Base-by-base conservation (phyloP, 2,888 invertebrate species). In the Actias luna region DNA sequence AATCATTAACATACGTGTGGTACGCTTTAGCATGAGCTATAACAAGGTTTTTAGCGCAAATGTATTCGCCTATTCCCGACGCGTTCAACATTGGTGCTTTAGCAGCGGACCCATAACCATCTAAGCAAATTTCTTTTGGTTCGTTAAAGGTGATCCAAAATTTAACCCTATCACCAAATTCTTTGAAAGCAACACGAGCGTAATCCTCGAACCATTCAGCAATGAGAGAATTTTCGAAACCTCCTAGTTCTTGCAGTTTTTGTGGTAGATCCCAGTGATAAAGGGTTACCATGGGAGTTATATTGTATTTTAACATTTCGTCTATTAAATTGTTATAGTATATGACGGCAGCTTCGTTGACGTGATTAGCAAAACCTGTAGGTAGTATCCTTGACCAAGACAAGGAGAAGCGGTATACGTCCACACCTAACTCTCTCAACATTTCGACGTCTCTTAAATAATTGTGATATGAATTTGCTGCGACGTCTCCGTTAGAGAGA, bases 271-370 rank as follows among this genome's bases (percentile, higher is more conserved):
- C 94, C 88, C 92, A 93, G 63, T 94, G 93, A 69, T 88, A 93
- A 46, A 94, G 75, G 0, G 93, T 93, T 0, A 94, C 86, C 80
- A 94, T 84, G 0, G 96, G 95, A 63, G 87, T 80, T 62, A 96
- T 95, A 50, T 92, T 93, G 69, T 93, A 93, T 35, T 86, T 91
- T 0, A 94, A 66, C 62, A 96, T 86, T 75, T 93, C 94, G 72
- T 95, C 79, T 58, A 96, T 94, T 1, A 95, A 78, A 65, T 92
- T 87, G 68, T 94, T 94, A 79, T 96, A 96, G 80, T 95, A 95
- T 14, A 89, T 81, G 10, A 96, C 83, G 7, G 95, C 96, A 1
- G 88, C 88, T 70, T 91, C 77, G 75, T 94, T 96, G 18, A 94
- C 75, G 5, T 84, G 70, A 63, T 93, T 87, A 0, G 87, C 65